Base-by-base conservation (phyloP, 1,140 invertebrate genomes). In the Bactericera cockerelli region DNA sequence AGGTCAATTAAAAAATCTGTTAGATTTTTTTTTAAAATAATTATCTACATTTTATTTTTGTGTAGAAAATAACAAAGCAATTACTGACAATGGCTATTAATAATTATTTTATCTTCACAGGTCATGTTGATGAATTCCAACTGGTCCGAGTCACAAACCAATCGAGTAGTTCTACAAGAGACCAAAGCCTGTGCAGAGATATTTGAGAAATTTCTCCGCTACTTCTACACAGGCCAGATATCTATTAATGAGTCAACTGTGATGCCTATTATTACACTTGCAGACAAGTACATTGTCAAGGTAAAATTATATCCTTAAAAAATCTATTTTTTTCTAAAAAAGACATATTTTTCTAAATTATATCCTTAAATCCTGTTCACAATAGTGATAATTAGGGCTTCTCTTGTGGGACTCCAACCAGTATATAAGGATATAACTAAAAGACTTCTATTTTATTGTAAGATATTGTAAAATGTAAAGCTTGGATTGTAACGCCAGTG, bases 111-210 rank as follows among this genome's bases (percentile, higher is more conserved):
- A 31, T 13, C 4, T 13, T 31, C 13, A 13, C 58, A 90, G 83
- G 87, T 93, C 3, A 96, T 96, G 93, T 72, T 96, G 36, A 93
- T 93, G 84, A 91, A 88, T 69, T 83, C 89, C 0, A 85, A 88
- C 70, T 95, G 92, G 92, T 84, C 79, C 57, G 92, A 95, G 70
- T 91, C 87, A 67, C 79, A 86, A 62, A 87, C 92, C 72, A 87
- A 80, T 65, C 76, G 81, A 21, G 84, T 96, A 60, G 81, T 84
- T 28, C 74, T 95, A 1, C 81, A 89, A 67, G 93, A 96, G 74
- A 85, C 90, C 21, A 81, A 84, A 2, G 81, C 83, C 59, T 93
- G 89, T 70, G 80, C 81, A 28, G 75, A 77, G 60, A 87, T 93
- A 24, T 96, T 96, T 74, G 86, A 84, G 60, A 81, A 87, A 69